Evolutionary conservation across 2,888 invertebrate genomes (phyloP), one percentile per base, ranked within the genome.

Genomic region (Drosophila merina): DNA sequence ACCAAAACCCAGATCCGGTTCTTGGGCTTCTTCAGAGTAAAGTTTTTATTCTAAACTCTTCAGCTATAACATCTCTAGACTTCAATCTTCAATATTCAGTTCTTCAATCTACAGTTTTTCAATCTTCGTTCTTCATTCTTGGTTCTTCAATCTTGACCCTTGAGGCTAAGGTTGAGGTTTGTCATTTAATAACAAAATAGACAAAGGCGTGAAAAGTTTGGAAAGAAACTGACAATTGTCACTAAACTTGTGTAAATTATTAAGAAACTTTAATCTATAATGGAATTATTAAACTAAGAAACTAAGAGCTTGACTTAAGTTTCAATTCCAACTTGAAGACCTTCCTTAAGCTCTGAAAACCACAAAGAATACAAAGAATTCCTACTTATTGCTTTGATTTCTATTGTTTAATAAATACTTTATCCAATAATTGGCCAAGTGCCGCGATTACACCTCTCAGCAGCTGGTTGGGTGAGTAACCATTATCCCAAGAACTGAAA

Each of bases 401-500:
- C 20, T 20, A 20, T 20, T 20, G 1, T 10, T 3, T 1, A 33
- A 4, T 0, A n/a, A 36, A n/a, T 36, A 36, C 2, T 6, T 25
- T 28, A 10, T 3, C 20, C 45, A 25, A 38, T 60, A 60, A 47
- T 60, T 60, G 45, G 38, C 59, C 62, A 10, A 8, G 5, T 59
- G 45, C 45, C 12, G 6, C 30, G 62, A 60, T 60, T 60, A 40
- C 62, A 45, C 60, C 60, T 30, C 38, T 44, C 54, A 44, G 52
- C 42, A 44, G 28, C 52, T 28, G 28, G 33, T 6, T n/a, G n/a
- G 36, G 36, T 5, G 4, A n/a, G 5, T 2, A 36, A 36, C 12
- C n/a, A 36, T 36, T 36, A 36, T 36, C 36, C 36, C 36, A 36
- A 5, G 36, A 36, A 36, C 33, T 9, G 28, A 10, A 20, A 20